Base-by-base conservation (phyloP, 2,113 vertebrate species). In the Brachyhypopomus gauderio region DNA sequence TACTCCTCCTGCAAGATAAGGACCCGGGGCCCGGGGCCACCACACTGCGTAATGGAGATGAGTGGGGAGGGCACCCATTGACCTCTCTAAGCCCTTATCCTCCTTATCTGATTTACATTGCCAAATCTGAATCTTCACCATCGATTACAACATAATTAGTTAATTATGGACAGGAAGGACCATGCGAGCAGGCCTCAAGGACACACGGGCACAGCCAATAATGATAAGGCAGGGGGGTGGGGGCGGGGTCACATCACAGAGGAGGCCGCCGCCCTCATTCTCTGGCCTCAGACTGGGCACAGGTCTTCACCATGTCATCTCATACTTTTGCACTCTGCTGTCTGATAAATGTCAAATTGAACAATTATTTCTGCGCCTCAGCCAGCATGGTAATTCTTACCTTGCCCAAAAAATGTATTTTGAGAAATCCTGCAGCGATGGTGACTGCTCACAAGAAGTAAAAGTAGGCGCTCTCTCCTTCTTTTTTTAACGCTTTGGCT, bases 111-210 rank as follows among this genome's bases (percentile, higher is more conserved):
- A 94, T 94, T 95, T 94, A 91, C 91, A 91, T 91, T 92, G 90
- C 93, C 92, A 93, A 95, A 94, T 94, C 91, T 88, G 91, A 92
- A 94, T 93, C 92, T 93, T 87, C 90, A 84, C 83, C 95, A 95
- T 96, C 93, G 94, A 96, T 96, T 95, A 92, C 90, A 88, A 78
- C 82, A 78, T 95, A 95, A 96, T 95, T 94, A 93, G 89, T 93
- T 94, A 95, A 96, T 95, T 95, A 92, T 89, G 85, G 92, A 83
- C 56, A 84, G 86, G 79, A 86, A 91, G 86, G 89, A 77, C 77
- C 91, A 85, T 90, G 72, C 71, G 58, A 23, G 30, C 83, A 73
- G 48, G 71, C 77, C 79, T 87, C 84, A 85, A 88, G 87, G 87
- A 81, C 84, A 82, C 73, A 27, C 5, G 19, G 81, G 60, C 34